phyloP scores from a whole-genome alignment of 2,797 vertebrate species.

The Onychomys torridus region DNA sequence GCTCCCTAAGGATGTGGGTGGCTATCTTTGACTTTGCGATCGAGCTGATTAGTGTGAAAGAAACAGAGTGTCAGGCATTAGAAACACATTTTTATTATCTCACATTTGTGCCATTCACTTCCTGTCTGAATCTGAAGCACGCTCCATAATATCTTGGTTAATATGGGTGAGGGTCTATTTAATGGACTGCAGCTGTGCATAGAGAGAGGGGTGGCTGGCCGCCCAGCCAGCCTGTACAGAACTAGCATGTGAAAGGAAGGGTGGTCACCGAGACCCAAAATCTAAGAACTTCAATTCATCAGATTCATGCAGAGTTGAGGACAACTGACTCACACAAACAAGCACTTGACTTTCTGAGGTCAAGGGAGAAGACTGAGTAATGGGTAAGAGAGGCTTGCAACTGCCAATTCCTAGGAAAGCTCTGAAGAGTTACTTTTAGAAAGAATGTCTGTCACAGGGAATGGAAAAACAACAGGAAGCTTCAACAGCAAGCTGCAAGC shows the following conservation, averaged over 20 bases:
- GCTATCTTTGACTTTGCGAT: constrained; percentile 76
- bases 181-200: constrained; percentile 14
- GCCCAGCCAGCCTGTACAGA: background rate
- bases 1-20: constrained; percentile 71
- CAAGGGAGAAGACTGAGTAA: background rate
- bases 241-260: background rate
- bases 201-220: constrained; percentile 7
- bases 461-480: background rate
- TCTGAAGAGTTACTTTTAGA: background rate
- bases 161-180: background rate
- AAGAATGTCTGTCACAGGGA: background rate
- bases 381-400: background rate
- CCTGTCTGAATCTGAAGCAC: constrained; percentile 60
- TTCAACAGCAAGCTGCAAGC: background rate
- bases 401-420: constrained; percentile 32
- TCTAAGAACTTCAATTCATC: background rate
- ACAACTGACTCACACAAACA: background rate
- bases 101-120: constrained; percentile 72
- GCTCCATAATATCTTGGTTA: constrained; percentile 53
- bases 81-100: constrained; percentile 71
- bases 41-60: constrained; percentile 60
- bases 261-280: background rate
- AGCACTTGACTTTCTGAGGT: constrained; percentile 1
- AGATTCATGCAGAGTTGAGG: background rate
- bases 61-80: constrained; percentile 65